phyloP scores from a whole-genome alignment of 2,797 vertebrate species.

The Acanthopagrus latus region DNA sequence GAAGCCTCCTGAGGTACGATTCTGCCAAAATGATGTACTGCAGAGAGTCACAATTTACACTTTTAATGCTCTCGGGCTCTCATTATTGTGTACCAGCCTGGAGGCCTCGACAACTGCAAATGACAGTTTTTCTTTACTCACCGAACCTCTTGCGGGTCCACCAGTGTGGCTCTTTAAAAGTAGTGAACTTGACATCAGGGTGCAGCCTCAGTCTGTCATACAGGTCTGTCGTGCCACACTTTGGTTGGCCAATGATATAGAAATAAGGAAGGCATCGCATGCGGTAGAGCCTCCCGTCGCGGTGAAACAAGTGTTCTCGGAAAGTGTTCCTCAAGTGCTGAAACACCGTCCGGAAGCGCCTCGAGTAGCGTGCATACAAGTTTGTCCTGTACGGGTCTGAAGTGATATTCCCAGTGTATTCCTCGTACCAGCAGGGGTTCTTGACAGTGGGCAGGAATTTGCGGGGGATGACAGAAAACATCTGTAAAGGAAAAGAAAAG shows the following conservation, averaged over 20 bases:
- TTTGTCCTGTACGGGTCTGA: slow-evolving; percentile 92
- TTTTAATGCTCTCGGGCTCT: slow-evolving; percentile 39
- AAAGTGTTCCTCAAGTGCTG: slow-evolving; percentile 92
- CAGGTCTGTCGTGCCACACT: slow-evolving; percentile 96
- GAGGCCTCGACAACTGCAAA: slow-evolving; percentile 1
- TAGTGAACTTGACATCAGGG: slow-evolving; percentile 93
- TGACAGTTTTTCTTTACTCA: slow-evolving; percentile 77
- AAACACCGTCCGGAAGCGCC: slow-evolving; percentile 90
- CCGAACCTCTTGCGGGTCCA: slow-evolving; percentile 98
- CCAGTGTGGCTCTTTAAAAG: slow-evolving; percentile 98
- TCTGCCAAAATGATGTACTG: slow-evolving; percentile 31
- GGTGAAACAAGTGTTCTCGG: slow-evolving; percentile 89
- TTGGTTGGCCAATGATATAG: slow-evolving; percentile 98
- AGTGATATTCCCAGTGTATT: slow-evolving; percentile 89
- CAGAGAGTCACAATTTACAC: slow-evolving; percentile 30
- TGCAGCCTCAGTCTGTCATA: slow-evolving; percentile 94
- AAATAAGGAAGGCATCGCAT: slow-evolving; percentile 95
- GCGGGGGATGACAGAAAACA: slow-evolving; percentile 93
- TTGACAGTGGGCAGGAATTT: slow-evolving; percentile 91
- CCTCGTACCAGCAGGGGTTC: slow-evolving; percentile 97
- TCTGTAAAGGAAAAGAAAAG: slow-evolving; percentile 81
- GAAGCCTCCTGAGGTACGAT: slow-evolving; percentile 14
- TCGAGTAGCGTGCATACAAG: slow-evolving; percentile 91
- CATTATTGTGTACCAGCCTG: slow-evolving; percentile 44
- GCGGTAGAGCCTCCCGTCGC: slow-evolving; percentile 86